Evolutionary conservation across 2,797 vertebrate species (phyloP).

Genomic region (Gymnopithys bicolor): DNA sequence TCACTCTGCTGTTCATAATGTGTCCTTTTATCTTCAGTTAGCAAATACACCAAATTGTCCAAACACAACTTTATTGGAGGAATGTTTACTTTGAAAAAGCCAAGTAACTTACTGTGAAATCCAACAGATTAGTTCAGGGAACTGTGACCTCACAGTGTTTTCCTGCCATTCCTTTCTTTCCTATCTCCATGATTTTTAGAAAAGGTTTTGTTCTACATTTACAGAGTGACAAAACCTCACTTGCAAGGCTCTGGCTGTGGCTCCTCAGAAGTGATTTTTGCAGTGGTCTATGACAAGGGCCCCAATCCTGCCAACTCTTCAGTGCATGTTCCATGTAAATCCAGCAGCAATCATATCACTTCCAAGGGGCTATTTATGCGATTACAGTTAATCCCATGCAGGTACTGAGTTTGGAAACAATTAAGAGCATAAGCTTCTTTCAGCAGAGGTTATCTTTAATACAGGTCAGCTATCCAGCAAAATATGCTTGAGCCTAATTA

Average conservation of each 20-base stretch:
- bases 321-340: rapidly evolving
- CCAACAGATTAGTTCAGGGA: neutral
- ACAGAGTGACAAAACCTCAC: neutral
- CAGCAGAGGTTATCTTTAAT: conserved; percentile 3
- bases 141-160: neutral
- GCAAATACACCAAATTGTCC: neutral
- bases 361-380: neutral
- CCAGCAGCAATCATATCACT: neutral
- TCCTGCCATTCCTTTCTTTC: neutral
- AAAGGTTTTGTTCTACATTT: neutral
- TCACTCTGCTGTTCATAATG: neutral
- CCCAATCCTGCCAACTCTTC: neutral
- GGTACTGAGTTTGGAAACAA: neutral
- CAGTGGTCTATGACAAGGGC: neutral
- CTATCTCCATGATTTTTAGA: neutral
- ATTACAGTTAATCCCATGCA: neutral
- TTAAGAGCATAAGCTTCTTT: conserved; percentile 26
- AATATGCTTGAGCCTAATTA: neutral
- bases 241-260: neutral
- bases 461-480: neutral
- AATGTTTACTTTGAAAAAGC: neutral
- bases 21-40: neutral
- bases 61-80: neutral
- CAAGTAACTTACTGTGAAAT: neutral
- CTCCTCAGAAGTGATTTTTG: neutral